Evolutionary conservation across 2,888 invertebrate species (phyloP), one percentile per base, ranked within the genome.

Genomic region (Zygothrica quintamaculata): DNA sequence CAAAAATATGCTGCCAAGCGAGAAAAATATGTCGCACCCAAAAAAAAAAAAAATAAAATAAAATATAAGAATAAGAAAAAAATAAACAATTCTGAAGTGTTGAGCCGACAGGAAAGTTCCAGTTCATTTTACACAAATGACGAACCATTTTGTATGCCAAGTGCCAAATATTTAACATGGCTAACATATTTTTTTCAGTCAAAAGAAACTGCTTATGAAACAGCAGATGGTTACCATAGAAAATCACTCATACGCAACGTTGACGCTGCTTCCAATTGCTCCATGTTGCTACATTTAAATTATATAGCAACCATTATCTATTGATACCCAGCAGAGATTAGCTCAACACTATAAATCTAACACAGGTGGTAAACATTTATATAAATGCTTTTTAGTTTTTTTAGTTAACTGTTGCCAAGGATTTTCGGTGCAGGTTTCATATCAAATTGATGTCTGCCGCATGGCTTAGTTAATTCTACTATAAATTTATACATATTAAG

Each of bases 231-330:
- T 47, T 34, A 36, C 26, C 51, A 60, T 43, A 40, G 39, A 40
- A 70, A 84, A 77, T 84, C 78, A 52, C 64, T 70, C 87, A 84
- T 81, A 80, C 79, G 87, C 87, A 84, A 74, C 77, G 85, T 52
- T 77, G 77, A 15, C 65, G 52, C 44, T 37, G 52, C 53, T 47
- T 48, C 18, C 84, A 68, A 80, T 81, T 70, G 74, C 65, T 62
- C 16, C 56, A 84, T 70, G 85, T 81, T 80, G 85, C 78, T 65
- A 77, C 79, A 81, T 84, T 80, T 65, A 84, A 81, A 77, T 65
- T 31, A 12, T 37, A 8, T 55, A 53, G 56, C 42, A 31, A 55
- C 61, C 58, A 68, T 50, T 80, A 48, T 57, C 66, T 36, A 58
- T 53, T 43, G 50, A 50, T 71, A 48, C 34, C 66, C 46, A 22